These are phyloP conservation scores for Stratiolaelaps scimitus DNA, from an alignment of 1,140 invertebrate species.

Conservation along the genomic window DNA sequence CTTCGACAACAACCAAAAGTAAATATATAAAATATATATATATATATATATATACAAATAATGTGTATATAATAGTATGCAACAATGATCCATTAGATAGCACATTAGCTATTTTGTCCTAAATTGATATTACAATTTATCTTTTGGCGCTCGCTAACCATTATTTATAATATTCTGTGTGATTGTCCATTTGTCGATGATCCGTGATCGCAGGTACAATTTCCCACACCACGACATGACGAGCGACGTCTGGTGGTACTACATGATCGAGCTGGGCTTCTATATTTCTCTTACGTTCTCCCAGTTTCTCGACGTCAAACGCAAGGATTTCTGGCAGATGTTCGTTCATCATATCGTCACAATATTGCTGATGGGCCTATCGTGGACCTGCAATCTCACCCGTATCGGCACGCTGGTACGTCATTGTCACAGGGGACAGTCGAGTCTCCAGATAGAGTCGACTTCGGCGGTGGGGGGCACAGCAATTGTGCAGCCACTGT, in stretches of 20 bases:
- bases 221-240: conserved; percentile 37
- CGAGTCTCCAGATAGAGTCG: too few relatives aligned
- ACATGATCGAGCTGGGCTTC: conserved; percentile 84
- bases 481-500: too few relatives aligned
- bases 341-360: conserved; percentile 91
- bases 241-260: conserved; percentile 68
- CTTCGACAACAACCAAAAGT: too few relatives aligned
- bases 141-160: conserved; percentile 41
- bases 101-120: neutral
- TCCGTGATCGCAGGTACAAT: conserved; percentile 45
- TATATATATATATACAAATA: too few relatives aligned
- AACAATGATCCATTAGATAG: conserved; percentile 45
- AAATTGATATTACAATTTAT: neutral
- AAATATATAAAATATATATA: too few relatives aligned
- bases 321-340: conserved; percentile 92
- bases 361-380: conserved; percentile 71
- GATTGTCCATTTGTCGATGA: neutral
- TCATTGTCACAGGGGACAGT: neutral
- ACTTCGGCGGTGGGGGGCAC: too few relatives aligned
- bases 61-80: too few relatives aligned
- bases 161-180: conserved; percentile 28
- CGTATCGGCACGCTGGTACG: conserved; percentile 73
- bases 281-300: conserved; percentile 87
- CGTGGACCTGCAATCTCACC: conserved; percentile 85
- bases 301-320: conserved; percentile 79